A percentile compares a stretch with the other conserved stretches of the same genome.
These are phyloP conservation scores for Metallyticus violacea DNA, from an alignment of 2,888 invertebrate species.

Conservation along the genomic window DNA sequence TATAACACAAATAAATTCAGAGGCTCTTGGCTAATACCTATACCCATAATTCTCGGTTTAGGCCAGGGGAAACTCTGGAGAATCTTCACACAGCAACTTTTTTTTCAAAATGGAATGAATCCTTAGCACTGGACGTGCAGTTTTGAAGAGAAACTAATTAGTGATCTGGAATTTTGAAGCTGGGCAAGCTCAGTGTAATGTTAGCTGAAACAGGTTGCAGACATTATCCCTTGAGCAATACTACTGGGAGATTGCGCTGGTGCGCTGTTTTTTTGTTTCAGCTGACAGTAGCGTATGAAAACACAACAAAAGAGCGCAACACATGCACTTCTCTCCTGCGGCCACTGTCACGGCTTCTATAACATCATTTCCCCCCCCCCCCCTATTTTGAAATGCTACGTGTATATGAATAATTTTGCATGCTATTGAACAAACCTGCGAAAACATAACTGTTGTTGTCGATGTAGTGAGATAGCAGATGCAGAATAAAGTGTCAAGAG, in stretches of 20 bases:
- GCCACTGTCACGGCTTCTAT: neutral
- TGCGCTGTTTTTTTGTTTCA: neutral
- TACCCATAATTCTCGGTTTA: too few relatives aligned
- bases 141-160: too few relatives aligned
- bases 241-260: neutral
- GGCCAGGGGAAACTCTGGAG: too few relatives aligned
- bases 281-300: neutral
- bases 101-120: too few relatives aligned
- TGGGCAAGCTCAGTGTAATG: too few relatives aligned
- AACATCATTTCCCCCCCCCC: neutral
- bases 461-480: neutral
- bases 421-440: neutral
- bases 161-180: too few relatives aligned
- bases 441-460: neutral
- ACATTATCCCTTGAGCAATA: neutral
- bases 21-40: too few relatives aligned
- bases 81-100: too few relatives aligned
- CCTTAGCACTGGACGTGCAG: too few relatives aligned
- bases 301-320: neutral
- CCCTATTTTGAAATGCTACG: neutral
- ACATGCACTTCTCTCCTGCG: neutral
- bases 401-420: neutral
- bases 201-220: neutral
- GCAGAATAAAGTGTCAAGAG: neutral
- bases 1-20: too few relatives aligned